Evolutionary conservation across 30 jellyfish, hydroid and myxozoan species (phyloP).

Genomic region (Phacellophora camtschatica): DNA sequence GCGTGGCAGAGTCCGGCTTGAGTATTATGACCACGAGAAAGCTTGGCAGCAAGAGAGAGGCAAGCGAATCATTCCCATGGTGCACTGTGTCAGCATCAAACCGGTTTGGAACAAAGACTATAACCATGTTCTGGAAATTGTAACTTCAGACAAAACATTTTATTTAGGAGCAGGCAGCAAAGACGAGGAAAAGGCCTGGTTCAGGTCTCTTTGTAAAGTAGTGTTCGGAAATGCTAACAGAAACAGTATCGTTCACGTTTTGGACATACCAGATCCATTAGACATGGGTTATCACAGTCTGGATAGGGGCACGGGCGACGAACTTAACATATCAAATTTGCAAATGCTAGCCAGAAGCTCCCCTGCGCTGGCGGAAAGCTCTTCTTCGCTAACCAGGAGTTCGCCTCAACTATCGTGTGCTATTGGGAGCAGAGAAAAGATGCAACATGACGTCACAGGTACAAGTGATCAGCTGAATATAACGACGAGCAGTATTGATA

Average conservation of each 20-base stretch:
- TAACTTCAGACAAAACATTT: slow-evolving; percentile 88
- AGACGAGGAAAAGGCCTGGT: slow-evolving; percentile 98
- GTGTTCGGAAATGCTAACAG: slow-evolving; percentile 94
- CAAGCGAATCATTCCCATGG: slow-evolving; percentile 92
- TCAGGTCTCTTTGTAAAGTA: slow-evolving; percentile 83
- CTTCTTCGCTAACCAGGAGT: slow-evolving; percentile 29
- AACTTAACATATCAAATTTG: slow-evolving; percentile 2
- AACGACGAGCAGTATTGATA: slow-evolving; percentile 30
- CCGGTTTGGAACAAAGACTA: slow-evolving; percentile 99
- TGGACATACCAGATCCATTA: slow-evolving; percentile 72
- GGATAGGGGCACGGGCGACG: slow-evolving; percentile 71
- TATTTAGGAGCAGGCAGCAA: slow-evolving; percentile 94
- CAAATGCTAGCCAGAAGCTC: slow-evolving; percentile 8
- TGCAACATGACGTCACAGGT: slow-evolving; percentile 19
- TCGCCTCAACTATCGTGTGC: slow-evolving; percentile 58
- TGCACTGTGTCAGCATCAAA: slow-evolving; percentile 93
- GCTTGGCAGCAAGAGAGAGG: slow-evolving; percentile 96
- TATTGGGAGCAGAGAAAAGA: slow-evolving; percentile 43
- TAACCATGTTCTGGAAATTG: slow-evolving; percentile 92
- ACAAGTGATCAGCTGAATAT: slow-evolving; percentile 30
- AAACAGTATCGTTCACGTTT: slow-evolving; percentile 88
- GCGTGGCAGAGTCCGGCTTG: slow-evolving; percentile 96
- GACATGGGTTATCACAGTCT: slow-evolving; percentile 98
- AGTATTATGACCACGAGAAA: slow-evolving; percentile 92
- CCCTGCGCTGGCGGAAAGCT: slow-evolving; percentile 30